Evolutionary conservation across 2,113 vertebrate genomes (phyloP).

Genomic region (Rhipidura dahli): DNA sequence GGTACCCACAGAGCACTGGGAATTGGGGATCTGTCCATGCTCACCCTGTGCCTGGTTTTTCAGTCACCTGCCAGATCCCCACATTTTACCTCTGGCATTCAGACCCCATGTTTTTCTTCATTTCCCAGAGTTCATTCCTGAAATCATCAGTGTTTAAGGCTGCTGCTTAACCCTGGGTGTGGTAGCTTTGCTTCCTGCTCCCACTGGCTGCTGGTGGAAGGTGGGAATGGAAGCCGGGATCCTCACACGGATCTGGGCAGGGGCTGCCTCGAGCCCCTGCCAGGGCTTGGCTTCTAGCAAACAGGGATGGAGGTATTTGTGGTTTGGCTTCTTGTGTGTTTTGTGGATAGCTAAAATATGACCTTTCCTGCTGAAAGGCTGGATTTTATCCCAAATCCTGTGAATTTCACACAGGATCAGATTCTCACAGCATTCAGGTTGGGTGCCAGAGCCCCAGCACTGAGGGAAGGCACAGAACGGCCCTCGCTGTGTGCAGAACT

Average conservation of each 20-base stretch:
- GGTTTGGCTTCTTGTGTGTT: background rate
- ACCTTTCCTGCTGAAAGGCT: background rate
- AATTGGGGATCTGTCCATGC: background rate
- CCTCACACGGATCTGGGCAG: accelerated
- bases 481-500: background rate
- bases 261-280: background rate
- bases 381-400: background rate
- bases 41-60: background rate
- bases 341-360: background rate
- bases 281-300: background rate
- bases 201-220: accelerated
- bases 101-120: background rate
- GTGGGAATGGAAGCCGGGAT: background rate
- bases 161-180: background rate
- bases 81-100: background rate
- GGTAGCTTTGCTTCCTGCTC: background rate
- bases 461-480: background rate
- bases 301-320: background rate
- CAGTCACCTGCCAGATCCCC: background rate
- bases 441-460: background rate
- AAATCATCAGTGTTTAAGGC: background rate
- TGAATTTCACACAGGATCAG: background rate
- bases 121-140: background rate
- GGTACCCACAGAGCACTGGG: background rate
- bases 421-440: background rate